Percentiles rank a stretch among this genome's conserved stretches.
Conservation (phyloP, 2,888 invertebrate species). For the Polymixis flavicincta region DNA sequence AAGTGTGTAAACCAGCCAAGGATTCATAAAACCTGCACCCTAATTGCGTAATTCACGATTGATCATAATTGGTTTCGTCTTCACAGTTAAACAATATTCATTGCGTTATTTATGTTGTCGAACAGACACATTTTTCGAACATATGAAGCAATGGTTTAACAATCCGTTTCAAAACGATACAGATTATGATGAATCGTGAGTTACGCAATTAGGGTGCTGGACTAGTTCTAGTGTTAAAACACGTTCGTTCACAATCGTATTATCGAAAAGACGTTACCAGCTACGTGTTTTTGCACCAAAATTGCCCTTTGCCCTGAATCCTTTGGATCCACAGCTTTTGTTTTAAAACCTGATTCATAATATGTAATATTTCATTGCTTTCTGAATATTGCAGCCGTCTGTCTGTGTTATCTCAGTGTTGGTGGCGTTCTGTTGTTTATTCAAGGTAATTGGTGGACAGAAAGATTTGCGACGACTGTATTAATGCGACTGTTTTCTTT, state of each 20-base stretch:
- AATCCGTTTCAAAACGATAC: no score
- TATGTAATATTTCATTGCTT: conserved; percentile 44
- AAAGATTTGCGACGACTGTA: conserved; percentile 53
- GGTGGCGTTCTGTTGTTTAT: conserved; percentile 52
- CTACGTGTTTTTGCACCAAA: conserved; percentile 77
- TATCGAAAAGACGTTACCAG: conserved; percentile 79
- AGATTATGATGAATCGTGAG: no score
- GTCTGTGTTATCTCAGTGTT: conserved; percentile 42
- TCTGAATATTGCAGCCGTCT: conserved; percentile 43
- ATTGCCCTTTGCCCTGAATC: conserved; percentile 68
- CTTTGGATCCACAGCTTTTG: conserved; percentile 66
- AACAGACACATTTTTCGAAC: no score
- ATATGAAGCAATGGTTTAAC: no score
- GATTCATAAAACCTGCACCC: conserved; percentile 71
- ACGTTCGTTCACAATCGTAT: conserved; percentile 76
- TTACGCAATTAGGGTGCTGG: no score
- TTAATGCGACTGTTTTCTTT: conserved; percentile 40
- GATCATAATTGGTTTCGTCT: no score
- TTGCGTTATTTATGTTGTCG: no score
- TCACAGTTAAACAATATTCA: no score
- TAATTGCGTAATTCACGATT: no score
- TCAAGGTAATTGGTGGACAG: conserved; percentile 60
- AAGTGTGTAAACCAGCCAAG: conserved; percentile 45
- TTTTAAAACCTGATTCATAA: conserved; percentile 62
- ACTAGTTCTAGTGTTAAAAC: conserved; percentile 68